Base-by-base conservation (phyloP, 2,888 invertebrate genomes). In the Euspilapteryx auroguttella region DNA sequence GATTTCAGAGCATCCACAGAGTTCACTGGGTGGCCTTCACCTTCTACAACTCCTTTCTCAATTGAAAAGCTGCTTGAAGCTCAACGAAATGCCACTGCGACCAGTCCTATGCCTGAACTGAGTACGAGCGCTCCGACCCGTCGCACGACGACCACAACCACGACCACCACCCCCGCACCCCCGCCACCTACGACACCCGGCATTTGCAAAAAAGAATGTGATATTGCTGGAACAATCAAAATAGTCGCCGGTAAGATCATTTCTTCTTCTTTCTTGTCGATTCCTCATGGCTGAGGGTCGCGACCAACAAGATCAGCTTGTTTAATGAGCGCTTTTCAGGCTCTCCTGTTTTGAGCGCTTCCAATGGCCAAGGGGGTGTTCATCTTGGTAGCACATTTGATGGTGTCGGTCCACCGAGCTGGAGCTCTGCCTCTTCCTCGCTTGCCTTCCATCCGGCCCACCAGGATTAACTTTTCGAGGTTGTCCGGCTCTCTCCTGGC, bases 21-120 rank as follows among this genome's bases (percentile, higher is more conserved):
- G 56, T 93, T 93, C 44, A 92, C 91, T 9, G 93, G 93, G 10
- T 93, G 93, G 93, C 91, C 92, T 8, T 88, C 90, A 1, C 86
- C 89, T 4, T 88, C 92, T 1, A 91, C 92, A 0, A 91, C 91
- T 1, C 90, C 91, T 1, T 84, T 91, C 40, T 89, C 90, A 0
- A 87, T 90, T 32, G 90, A 91, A 48, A 88, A 89, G 50, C 73
- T 89, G 5, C 50, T 91, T 27, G 88, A 87, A 56, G 75, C 78
- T 38, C 79, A 69, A 41, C 69, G 83, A 30, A 80, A 82, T 15
- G 83, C 83, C 1, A 81, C 84, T 2, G 76, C 78, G 7, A 79
- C 81, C 1, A 80, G 82, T 30, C 76, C 78, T 12, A 50, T 78
- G 32, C 49, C 56, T 17, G 57, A 63, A 25, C 40, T 55, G 27